Base-by-base conservation (phyloP, 2,113 vertebrate genomes). In the Cephalopterus ornatus region DNA sequence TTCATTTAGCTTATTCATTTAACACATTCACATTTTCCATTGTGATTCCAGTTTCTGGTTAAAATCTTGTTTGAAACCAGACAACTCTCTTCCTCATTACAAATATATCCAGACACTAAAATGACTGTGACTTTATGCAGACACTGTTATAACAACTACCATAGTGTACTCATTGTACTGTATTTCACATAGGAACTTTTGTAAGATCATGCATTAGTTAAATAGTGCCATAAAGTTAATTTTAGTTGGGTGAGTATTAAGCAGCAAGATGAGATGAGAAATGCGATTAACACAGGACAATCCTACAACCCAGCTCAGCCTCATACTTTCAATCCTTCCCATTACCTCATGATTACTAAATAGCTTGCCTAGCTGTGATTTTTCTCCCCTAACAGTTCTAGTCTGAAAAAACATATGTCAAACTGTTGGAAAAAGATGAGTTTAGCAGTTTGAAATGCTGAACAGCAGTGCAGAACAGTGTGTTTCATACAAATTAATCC, bases 401-500 rank as follows among this genome's bases (percentile, higher is more conserved):
- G 85, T 96, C 92, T 82, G 46, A 85, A 91, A 77, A 97, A 95
- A 72, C 14, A 47, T 32, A 76, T 79, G 89, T 93, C 74, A 78
- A 66, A 82, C 33, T 70, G 42, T 70, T 91, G 59, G 75, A 95
- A 97, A 80, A 80, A 96, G 93, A 97, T 94, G 96, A 97, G 53
- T 85, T 91, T 96, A 96, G 92, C 74, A 12, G 73, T 97, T 95
- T 95, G 80, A 97, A 97, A 96, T 94, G 77, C 52, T 42, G 72
- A 97, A 93, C 68, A 97, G 90, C 93, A 96, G 63, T 91, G 95
- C 89, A 95, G 83, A 97, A 94, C 79, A 1, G 1, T 87, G 75
- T 74, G 62, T 62, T 96, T 96, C 89, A 77, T 75, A 81, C 62
- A 98, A 97, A 97, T 96, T 96, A 98, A 98, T 97, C 96, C 91